A percentile compares a stretch with the other conserved stretches of the same genome.
Evolutionary conservation across 2,797 vertebrate species (phyloP).

Genomic region (Spheniscus humboldti): DNA sequence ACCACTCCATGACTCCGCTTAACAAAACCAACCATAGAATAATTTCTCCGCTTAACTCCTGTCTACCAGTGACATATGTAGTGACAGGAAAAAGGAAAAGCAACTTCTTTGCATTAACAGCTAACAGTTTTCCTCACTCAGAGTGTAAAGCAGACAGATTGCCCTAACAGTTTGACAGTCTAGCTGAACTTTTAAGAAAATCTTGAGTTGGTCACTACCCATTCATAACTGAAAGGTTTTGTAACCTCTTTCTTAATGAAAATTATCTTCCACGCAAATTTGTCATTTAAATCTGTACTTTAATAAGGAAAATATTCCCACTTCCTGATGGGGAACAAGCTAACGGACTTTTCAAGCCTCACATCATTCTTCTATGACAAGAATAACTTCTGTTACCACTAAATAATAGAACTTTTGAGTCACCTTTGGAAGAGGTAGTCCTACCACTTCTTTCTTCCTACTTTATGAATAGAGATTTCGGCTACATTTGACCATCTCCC

Average conservation of each 20-base stretch:
- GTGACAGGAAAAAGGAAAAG: background rate
- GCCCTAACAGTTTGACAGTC: background rate
- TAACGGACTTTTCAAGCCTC: background rate
- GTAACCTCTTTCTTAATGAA: background rate
- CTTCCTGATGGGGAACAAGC: background rate
- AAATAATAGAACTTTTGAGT: background rate
- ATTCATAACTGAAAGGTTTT: background rate
- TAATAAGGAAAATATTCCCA: background rate
- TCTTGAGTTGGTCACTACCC: background rate
- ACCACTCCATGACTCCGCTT: background rate
- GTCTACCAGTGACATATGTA: background rate
- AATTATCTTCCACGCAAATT: background rate
- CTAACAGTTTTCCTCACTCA: background rate
- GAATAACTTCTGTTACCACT: background rate
- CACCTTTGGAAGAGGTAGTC: background rate
- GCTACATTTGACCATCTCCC: background rate
- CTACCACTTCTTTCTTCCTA: background rate
- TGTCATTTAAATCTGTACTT: background rate
- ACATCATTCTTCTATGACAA: background rate
- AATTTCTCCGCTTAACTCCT: background rate
- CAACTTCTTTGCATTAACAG: background rate
- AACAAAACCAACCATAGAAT: background rate
- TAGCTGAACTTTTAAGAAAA: background rate
- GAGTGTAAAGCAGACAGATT: background rate
- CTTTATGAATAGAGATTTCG: background rate